Base-by-base conservation (phyloP, 2,113 vertebrate genomes). In the Scomber colias region DNA sequence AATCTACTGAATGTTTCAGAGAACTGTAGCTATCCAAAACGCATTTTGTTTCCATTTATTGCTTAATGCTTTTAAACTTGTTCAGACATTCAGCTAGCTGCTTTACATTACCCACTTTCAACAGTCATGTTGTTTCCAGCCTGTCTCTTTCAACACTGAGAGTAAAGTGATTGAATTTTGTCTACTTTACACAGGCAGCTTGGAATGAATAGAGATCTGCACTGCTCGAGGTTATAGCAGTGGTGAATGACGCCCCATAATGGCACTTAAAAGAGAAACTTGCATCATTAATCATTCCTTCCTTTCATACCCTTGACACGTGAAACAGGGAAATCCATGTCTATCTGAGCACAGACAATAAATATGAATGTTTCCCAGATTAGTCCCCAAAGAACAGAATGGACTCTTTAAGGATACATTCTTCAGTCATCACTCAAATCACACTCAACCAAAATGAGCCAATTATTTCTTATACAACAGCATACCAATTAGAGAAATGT, bases 401-500 rank as follows among this genome's bases (percentile, higher is more conserved):
- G 89, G 90, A 79, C 81, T 88, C 95, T 93, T 94, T 95, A 93
- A 92, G 89, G 89, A 89, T 90, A 93, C 95, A 95, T 96, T 97
- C 96, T 96, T 92, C 92, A 95, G 94, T 94, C 94, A 96, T 97
- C 96, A 96, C 94, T 97, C 95, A 97, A 92, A 91, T 87, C 35
- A 8, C 35, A 40, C 35, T 40, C 35, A 93, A 95, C 95, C 96
- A 95, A 93, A 97, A 97, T 96, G 94, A 97, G 95, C 94, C 89
- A 96, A 96, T 97, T 96, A 96, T 96, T 97, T 96, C 94, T 96
- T 94, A 93, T 87, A 64, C 95, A 95, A 89, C 94, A 95, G 86
- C 93, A 93, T 95, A 93, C 88, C 96, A 97, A 97, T 97, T 96
- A 97, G 93, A 95, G 95, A 95, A 91, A 90, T 79, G 82, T 87